Conservation (phyloP, 1,140 invertebrate species). For the Leptestheria dahalacensis region DNA sequence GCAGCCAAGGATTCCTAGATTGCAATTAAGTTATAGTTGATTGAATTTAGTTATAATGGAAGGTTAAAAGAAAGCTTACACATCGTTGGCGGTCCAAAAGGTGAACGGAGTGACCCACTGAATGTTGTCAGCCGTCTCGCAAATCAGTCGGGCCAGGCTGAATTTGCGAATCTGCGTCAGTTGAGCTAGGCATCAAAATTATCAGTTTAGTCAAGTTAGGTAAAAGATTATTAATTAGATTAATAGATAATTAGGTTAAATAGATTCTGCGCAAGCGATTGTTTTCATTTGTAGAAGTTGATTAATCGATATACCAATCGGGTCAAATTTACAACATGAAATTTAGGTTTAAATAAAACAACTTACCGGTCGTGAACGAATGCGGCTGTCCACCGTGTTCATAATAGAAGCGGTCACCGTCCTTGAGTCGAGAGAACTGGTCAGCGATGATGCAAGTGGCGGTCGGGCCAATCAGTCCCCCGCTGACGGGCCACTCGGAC, state of each 20-base stretch:
- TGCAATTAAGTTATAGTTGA: not conserved
- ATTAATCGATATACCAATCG: too few relatives aligned
- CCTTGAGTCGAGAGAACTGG: conserved; percentile 34
- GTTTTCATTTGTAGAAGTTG: too few relatives aligned
- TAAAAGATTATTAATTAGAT: not conserved
- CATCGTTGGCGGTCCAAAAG: conserved; percentile 10
- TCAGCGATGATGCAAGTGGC: conserved; percentile 42
- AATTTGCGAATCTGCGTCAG: conserved; percentile 52
- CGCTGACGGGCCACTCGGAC: conserved; percentile 32
- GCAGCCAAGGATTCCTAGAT: conserved; percentile 16
- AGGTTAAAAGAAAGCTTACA: conserved; percentile 4
- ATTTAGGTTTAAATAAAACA: not conserved
- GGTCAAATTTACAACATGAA: not conserved
- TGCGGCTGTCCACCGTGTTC: conserved; percentile 27
- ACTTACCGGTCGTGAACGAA: conserved; percentile 24
- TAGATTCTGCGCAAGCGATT: too few relatives aligned
- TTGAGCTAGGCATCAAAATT: conserved; percentile 40
- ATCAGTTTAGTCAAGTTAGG: too few relatives aligned
- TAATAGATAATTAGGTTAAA: too few relatives aligned
- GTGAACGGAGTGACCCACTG: conserved; percentile 13
- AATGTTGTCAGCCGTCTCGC: conserved; percentile 58
- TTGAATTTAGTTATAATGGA: not conserved
- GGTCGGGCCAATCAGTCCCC: conserved; percentile 40
- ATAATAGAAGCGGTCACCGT: conserved; percentile 34
- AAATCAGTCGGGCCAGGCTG: conserved; percentile 51